Evolutionary conservation across 1,140 invertebrate species (phyloP).

Genomic region (Diprion similis): DNA sequence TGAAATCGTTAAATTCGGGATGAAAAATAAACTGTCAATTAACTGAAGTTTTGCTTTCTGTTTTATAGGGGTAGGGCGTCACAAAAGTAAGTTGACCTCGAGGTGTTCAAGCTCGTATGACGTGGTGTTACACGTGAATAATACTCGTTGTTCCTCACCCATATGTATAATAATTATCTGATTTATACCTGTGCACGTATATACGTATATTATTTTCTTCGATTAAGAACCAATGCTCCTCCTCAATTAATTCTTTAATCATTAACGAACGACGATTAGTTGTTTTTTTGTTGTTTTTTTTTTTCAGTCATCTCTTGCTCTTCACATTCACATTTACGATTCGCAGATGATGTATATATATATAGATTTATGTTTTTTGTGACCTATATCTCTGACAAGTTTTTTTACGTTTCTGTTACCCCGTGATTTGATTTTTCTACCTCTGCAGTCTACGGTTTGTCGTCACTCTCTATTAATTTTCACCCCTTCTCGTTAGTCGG

Average conservation of each 20-base stretch:
- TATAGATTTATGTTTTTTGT: not conserved
- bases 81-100: constrained; percentile 61
- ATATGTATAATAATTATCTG: not conserved
- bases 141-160: constrained; percentile 37
- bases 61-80: constrained; percentile 64
- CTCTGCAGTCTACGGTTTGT: not conserved
- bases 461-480: too few relatives aligned
- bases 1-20: constrained; percentile 13
- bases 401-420: not conserved
- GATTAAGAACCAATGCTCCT: not conserved
- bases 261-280: constrained; percentile 40
- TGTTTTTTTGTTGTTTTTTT: constrained; percentile 31
- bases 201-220: not conserved
- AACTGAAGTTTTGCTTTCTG: constrained; percentile 53
- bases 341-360: constrained; percentile 8
- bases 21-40: constrained; percentile 23
- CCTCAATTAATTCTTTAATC: constrained; percentile 34
- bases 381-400: not conserved
- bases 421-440: not conserved
- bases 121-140: constrained; percentile 51
- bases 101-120: constrained; percentile 35
- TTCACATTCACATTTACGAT: constrained; percentile 28
- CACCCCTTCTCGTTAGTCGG: too few relatives aligned
- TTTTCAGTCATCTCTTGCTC: constrained; percentile 22
- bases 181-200: constrained; percentile 5